Conservation (phyloP, 2,888 invertebrate genomes). For the Parnassius smintheus region DNA sequence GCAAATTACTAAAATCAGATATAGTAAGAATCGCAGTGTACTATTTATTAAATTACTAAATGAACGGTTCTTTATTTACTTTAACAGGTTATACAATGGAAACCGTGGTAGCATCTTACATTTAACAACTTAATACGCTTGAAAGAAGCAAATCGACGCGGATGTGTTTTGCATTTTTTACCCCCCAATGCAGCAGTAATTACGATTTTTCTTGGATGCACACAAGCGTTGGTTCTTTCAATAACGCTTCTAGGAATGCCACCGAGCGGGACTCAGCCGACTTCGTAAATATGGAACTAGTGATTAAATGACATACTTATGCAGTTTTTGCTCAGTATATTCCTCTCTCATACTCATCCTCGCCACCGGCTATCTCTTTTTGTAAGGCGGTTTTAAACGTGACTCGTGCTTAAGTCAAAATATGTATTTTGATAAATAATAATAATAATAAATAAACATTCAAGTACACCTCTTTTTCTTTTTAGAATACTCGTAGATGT, state of each 20-base stretch:
- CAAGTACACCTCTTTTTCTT: constrained; percentile 3
- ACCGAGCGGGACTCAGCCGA: constrained; percentile 48
- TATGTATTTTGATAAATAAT: no score
- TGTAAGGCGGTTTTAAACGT: constrained; percentile 32
- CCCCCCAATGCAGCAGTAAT: constrained; percentile 14
- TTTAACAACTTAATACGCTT: no score
- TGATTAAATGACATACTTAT: constrained; percentile 61
- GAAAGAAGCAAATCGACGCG: background rate
- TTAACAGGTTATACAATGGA: no score
- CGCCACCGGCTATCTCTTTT: constrained; percentile 3
- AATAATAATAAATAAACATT: background rate
- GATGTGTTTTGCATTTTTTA: constrained; percentile 17
- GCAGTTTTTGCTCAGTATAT: constrained; percentile 47
- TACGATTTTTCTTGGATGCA: constrained; percentile 31
- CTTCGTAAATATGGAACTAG: constrained; percentile 74
- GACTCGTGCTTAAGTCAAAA: constrained; percentile 12
- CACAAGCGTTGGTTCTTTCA: constrained; percentile 30
- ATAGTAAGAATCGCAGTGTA: no score
- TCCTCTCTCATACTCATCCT: background rate
- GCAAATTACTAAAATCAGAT: no score
- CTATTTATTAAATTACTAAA: no score
- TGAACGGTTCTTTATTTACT: no score
- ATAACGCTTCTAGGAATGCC: constrained; percentile 66
- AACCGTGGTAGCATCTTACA: no score
- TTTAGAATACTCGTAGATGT: constrained; percentile 1